A percentile compares a stretch with the other conserved stretches of the same genome.
phyloP scores from a whole-genome alignment of 2,797 vertebrate species.

The Malacoraja senta region DNA sequence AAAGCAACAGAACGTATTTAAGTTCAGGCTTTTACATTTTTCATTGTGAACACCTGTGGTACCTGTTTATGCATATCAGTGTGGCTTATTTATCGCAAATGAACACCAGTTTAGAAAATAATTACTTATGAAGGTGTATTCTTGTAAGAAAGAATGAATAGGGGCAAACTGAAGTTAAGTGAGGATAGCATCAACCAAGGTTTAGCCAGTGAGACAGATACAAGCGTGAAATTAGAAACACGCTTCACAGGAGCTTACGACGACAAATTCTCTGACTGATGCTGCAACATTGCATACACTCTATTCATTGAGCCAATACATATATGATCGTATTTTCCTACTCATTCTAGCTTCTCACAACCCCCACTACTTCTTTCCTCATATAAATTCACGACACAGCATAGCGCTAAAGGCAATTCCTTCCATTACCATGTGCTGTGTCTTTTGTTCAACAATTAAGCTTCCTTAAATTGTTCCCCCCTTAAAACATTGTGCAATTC shows the following conservation, averaged over 20 bases:
- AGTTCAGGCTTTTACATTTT: not conserved
- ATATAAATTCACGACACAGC: not conserved
- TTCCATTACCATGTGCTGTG: too few relatives aligned
- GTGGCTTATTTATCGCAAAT: not conserved
- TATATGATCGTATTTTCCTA: not conserved
- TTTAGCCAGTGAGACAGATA: not conserved
- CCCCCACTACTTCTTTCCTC: not conserved
- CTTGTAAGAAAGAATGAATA: not conserved
- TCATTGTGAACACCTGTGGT: not conserved
- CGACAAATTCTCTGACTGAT: constrained; percentile 13
- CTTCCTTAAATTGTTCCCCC: too few relatives aligned
- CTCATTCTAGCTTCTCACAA: not conserved
- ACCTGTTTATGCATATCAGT: not conserved
- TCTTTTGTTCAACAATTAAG: not conserved
- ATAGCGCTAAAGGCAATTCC: not conserved
- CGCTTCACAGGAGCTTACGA: not conserved
- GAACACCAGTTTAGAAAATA: not conserved
- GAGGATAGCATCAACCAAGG: not conserved
- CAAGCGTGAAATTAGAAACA: constrained; percentile 35
- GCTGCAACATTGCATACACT: not conserved
- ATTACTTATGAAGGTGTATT: not conserved
- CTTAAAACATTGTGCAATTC: not conserved
- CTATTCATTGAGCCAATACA: not conserved
- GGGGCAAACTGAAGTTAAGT: not conserved
- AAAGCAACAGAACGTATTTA: not conserved